Evolutionary conservation across 2,888 invertebrate species (phyloP), one percentile per base, ranked within the genome.

Genomic region (Lathronympha strigana): DNA sequence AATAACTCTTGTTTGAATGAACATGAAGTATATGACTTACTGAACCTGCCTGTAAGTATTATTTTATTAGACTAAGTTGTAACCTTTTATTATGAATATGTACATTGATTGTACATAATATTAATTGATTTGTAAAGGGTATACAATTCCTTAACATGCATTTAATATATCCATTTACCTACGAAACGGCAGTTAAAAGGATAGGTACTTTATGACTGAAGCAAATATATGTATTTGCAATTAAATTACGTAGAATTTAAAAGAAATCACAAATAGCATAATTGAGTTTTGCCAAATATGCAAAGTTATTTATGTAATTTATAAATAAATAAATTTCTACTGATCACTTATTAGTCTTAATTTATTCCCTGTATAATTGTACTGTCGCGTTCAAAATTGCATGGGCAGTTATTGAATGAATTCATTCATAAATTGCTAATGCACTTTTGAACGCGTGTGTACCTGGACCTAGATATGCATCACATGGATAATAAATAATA

Each of bases 81-180:
- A 40, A 55, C 11, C 21, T 45, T 45, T 57, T 40, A 58, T 58
- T 51, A 36, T 64, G 50, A 64, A 51, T 57, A 21, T 62, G 38
- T 61, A 53, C 53, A 61, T 45, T 50, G 31, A 61, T 33, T 61
- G 63, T 58, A 64, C 58, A 58, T 57, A 57, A 13, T 17, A 31
- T 31, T 57, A 25, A 51, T 53, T 40, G 13, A 23, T 25, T 13
- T 40, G 28, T 43, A 55, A 38, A 33, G 43, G 40, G 15, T 55
- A 19, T 53, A 21, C 9, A 54, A 38, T 25, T 40, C 40, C 40
- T 55, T 45, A 28, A 58, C 33, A 9, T 60, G 58, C 58, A 60
- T 60, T 60, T 60, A 60, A 60, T 51, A 55, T 57, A 31, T 31
- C 8, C 21, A 57, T 45, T 43, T 45, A 31, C 43, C 31, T 40